A percentile compares a stretch with the other conserved stretches of the same genome.
Conservation (phyloP, 1,140 invertebrate species). For the Araneus ventricosus region DNA sequence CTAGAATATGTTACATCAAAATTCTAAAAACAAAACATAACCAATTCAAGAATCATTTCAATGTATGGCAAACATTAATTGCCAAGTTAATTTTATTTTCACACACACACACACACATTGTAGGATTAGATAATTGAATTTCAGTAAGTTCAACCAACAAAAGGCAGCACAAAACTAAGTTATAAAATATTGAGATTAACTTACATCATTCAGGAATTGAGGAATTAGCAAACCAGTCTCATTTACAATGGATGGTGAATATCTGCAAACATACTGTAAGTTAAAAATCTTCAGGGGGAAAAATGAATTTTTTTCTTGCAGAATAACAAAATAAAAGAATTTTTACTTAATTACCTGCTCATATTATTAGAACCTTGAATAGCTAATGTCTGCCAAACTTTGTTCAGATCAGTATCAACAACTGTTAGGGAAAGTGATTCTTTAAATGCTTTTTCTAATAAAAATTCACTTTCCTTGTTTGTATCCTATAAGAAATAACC, state of each 20-base stretch:
- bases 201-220: constrained; percentile 50
- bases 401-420: constrained; percentile 9
- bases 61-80: too few species aligned
- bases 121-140: too few species aligned
- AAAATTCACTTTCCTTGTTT: constrained; percentile 8
- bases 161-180: too few species aligned
- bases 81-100: too few species aligned
- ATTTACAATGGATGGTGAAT: background rate
- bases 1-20: too few species aligned
- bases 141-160: too few species aligned
- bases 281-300: background rate
- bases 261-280: background rate
- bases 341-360: background rate
- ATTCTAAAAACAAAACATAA: too few species aligned
- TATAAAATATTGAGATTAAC: background rate
- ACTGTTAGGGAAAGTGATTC: constrained; percentile 37
- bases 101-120: too few species aligned
- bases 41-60: too few species aligned
- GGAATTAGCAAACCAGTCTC: constrained; percentile 30
- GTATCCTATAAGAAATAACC: constrained; percentile 10
- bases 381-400: constrained; percentile 50
- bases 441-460: constrained; percentile 41
- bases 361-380: background rate
- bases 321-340: background rate
- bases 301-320: background rate